Conservation (phyloP, 2,797 vertebrate species). For the Anguilla pacifica region DNA sequence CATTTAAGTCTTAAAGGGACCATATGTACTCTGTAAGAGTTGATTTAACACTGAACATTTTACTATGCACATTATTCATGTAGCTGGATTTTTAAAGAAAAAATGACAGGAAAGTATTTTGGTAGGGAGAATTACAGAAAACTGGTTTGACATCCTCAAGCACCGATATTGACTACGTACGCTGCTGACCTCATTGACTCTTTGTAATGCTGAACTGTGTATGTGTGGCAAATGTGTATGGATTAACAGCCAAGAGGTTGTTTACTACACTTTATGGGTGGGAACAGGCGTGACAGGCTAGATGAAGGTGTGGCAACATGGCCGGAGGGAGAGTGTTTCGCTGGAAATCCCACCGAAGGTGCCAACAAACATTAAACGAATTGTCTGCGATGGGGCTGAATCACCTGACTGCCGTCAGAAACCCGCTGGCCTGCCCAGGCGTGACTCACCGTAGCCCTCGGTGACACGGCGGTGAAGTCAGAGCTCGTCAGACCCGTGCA, state of each 20-base stretch:
- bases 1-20: too few species aligned
- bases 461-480: background rate
- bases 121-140: background rate
- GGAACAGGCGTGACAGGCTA: background rate
- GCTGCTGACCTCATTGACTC: background rate
- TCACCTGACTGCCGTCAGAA: background rate
- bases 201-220: background rate
- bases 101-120: background rate
- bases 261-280: background rate
- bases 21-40: too few species aligned
- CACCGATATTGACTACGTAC: background rate
- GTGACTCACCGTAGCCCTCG: background rate
- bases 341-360: background rate
- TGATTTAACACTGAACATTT: background rate
- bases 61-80: background rate
- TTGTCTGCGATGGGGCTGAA: background rate
- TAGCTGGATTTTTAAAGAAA: background rate
- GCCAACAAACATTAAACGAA: background rate
- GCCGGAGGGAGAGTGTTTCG: background rate
- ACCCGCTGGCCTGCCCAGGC: slow-evolving; percentile 21
- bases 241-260: background rate
- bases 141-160: background rate
- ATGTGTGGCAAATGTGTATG: too few species aligned
- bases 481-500: slow-evolving; percentile 18
- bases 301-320: background rate